Evolutionary conservation across 2,113 vertebrate genomes (phyloP).

Genomic region (Myrmophylax atrothorax): DNA sequence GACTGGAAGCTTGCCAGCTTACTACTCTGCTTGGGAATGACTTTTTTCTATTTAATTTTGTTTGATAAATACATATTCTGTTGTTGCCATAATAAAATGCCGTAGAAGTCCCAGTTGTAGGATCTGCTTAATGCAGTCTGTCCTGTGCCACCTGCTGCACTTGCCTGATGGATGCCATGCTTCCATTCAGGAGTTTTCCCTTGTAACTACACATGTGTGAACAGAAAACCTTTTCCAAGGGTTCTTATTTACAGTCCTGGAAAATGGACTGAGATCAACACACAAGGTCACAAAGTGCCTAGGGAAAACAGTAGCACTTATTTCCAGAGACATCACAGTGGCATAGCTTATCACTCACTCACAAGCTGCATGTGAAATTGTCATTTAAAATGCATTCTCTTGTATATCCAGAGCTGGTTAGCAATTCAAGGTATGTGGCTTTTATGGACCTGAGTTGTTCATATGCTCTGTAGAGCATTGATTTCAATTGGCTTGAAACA

Average conservation of each 20-base stretch:
- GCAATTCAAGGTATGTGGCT: not conserved
- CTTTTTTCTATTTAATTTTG: conserved; percentile 1
- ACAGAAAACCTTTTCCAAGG: conserved; percentile 64
- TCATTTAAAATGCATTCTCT: conserved; percentile 45
- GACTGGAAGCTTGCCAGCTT: not conserved
- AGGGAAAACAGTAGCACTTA: conserved; percentile 50
- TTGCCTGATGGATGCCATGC: conserved; percentile 47
- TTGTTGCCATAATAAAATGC: conserved; percentile 42
- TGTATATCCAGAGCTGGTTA: conserved; percentile 37
- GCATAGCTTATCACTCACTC: conserved; percentile 36
- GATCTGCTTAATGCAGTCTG: conserved; percentile 39
- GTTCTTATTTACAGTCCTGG: conserved; percentile 66
- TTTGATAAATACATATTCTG: conserved; percentile 27
- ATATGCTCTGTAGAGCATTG: not conserved
- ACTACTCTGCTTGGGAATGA: not conserved
- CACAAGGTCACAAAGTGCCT: conserved; percentile 50
- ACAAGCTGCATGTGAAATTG: conserved; percentile 54
- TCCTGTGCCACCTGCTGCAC: conserved; percentile 35
- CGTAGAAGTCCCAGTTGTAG: not conserved
- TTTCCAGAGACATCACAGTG: conserved; percentile 51
- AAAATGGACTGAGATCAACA: conserved; percentile 58
- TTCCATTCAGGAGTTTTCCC: conserved; percentile 54
- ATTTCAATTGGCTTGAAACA: conserved; percentile 12
- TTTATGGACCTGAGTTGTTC: not conserved
- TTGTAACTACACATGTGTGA: conserved; percentile 58